Percentiles rank a stretch among this genome's conserved stretches.
phyloP scores from a whole-genome alignment of 1,140 invertebrate genomes.

The Planococcus citri region DNA sequence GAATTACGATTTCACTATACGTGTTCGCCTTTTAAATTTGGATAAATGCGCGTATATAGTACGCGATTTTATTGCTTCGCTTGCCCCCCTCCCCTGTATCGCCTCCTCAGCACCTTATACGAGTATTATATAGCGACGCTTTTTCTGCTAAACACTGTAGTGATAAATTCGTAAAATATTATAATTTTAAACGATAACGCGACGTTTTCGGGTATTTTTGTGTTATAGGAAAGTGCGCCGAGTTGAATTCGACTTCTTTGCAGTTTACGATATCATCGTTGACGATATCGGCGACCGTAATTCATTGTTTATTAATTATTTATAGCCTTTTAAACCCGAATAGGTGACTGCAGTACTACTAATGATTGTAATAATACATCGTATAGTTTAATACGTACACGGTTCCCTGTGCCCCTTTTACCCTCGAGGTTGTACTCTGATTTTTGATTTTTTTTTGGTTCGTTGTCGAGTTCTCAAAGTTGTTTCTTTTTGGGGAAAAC shows the following conservation, averaged over 20 bases:
- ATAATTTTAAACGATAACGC: neutral
- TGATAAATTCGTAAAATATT: neutral
- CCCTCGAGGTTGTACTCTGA: neutral
- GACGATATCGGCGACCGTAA: neutral
- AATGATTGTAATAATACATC: too few relatives aligned
- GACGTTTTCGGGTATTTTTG: neutral
- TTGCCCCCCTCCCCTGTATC: neutral
- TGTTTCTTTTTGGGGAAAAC: too few relatives aligned
- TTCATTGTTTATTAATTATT: neutral
- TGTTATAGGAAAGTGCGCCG: constrained; percentile 6
- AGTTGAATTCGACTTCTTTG: constrained; percentile 13
- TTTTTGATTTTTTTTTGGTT: too few relatives aligned
- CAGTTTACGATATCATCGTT: neutral
- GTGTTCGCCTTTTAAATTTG: constrained; percentile 3
- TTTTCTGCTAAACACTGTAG: too few relatives aligned
- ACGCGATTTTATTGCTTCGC: neutral
- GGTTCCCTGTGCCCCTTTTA: too few relatives aligned
- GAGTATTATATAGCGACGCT: too few relatives aligned
- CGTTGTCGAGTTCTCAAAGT: too few relatives aligned
- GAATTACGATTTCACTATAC: neutral
- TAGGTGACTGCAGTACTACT: neutral
- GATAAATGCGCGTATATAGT: neutral
- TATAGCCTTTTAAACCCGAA: neutral
- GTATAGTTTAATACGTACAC: too few relatives aligned
- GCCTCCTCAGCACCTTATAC: too few relatives aligned